phyloP scores from a whole-genome alignment of 2,888 invertebrate genomes.

The Aporophyla lueneburgensis region DNA sequence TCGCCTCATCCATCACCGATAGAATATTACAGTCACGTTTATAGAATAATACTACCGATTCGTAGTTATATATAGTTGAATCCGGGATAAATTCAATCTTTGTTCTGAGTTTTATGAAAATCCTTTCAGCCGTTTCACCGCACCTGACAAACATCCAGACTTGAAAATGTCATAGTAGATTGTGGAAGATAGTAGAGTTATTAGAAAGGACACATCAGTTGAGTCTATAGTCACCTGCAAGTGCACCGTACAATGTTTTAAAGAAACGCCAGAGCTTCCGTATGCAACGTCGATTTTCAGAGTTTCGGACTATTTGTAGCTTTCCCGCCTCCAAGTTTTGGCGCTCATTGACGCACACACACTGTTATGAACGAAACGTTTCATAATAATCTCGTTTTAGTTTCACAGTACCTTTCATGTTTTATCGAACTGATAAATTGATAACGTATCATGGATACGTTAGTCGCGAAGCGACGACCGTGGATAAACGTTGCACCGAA shows the following conservation, averaged over 20 bases:
- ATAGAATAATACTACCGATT: background rate
- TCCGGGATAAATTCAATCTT: background rate
- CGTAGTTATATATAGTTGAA: background rate
- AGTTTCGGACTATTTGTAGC: slow-evolving; percentile 45
- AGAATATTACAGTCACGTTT: background rate
- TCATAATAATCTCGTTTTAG: slow-evolving; percentile 47
- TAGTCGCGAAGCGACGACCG: slow-evolving; percentile 57
- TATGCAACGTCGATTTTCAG: slow-evolving; percentile 9
- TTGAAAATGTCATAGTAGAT: background rate
- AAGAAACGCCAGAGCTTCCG: slow-evolving; percentile 9
- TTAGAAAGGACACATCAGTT: background rate
- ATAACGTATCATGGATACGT: slow-evolving; percentile 71
- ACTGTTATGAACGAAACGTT: slow-evolving; percentile 32
- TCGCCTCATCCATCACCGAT: background rate
- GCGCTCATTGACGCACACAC: slow-evolving; percentile 30
- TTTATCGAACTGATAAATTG: slow-evolving; percentile 72
- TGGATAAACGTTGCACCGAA: slow-evolving; percentile 44
- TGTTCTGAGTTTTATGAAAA: background rate
- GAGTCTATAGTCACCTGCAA: background rate
- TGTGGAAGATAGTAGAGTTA: background rate
- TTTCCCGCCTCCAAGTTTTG: slow-evolving; percentile 26
- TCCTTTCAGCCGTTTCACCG: background rate
- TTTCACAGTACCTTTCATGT: slow-evolving; percentile 44
- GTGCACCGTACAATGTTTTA: slow-evolving; percentile 4
- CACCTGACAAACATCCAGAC: background rate